Evolutionary conservation across 2,797 vertebrate species (phyloP).

Genomic region (Pangasius macronema): DNA sequence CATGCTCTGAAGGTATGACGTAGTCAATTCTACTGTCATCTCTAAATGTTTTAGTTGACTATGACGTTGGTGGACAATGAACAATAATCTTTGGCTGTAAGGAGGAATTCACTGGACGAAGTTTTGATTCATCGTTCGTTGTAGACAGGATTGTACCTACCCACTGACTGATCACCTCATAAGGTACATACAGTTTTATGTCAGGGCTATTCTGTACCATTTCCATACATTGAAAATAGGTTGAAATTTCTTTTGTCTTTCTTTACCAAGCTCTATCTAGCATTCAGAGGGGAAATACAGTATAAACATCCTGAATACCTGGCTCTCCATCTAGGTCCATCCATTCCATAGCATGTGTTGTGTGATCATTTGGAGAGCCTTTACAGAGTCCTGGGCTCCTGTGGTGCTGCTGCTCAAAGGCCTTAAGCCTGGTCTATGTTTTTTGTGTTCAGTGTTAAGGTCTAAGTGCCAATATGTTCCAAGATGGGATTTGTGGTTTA

Average conservation of each 20-base stretch:
- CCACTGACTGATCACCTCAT: too few species aligned
- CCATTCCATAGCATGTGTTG: not conserved
- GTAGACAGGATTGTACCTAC: too few species aligned
- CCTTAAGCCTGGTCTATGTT: constrained; percentile 70
- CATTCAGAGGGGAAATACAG: not conserved
- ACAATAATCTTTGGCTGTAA: not conserved
- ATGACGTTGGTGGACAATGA: not conserved
- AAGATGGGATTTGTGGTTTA: constrained; percentile 64
- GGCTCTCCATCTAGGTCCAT: not conserved
- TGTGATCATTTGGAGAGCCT: constrained; percentile 8
- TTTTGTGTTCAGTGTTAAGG: constrained; percentile 50
- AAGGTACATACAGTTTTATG: not conserved
- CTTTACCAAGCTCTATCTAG: not conserved
- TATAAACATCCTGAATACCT: not conserved
- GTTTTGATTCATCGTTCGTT: too few species aligned
- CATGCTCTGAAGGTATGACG: not conserved
- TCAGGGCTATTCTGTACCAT: not conserved
- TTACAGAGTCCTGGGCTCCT: not conserved
- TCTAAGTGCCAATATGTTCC: constrained; percentile 58
- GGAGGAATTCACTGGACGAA: too few species aligned
- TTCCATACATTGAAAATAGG: not conserved
- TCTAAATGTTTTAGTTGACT: not conserved
- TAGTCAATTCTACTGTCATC: not conserved
- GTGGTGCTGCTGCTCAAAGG: constrained; percentile 27
- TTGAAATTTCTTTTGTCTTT: not conserved